Base-by-base conservation (phyloP, 2,888 invertebrate species). In the Dione vanillae region DNA sequence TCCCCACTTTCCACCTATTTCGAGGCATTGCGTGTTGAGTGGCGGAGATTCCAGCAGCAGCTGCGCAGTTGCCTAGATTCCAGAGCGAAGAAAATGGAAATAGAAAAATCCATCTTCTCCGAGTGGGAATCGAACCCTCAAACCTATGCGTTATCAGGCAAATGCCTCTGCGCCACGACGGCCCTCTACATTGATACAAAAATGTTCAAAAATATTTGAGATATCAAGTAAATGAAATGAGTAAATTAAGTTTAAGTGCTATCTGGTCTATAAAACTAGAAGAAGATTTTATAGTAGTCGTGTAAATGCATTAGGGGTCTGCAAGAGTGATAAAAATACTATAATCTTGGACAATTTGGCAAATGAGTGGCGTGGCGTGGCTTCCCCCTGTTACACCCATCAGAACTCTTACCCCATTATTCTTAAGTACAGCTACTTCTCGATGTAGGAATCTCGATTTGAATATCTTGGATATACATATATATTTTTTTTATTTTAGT, bases 351-450 rank as follows among this genome's bases (percentile, higher is more conserved):
- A 83, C 83, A 83, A 87, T 89, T 89, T 88, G 85, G 83, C 84
- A 85, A 87, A 86, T 84, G 85, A 85, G 82, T 82, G 81, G 49
- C 49, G 27, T 27, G 2, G 78, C 75, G 65, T 74, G 70, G 70
- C 62, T 66, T 71, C 43, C 74, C 19, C 49, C 19, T 49, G 72
- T 78, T 77, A 78, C 77, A 69, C 78, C 80, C 80, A 82, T 85
- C 85, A 86, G 80, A 80, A 78, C 82, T 83, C 83, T 86, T 87
- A 87, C 86, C 83, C 81, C 84, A 86, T 89, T 85, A 86, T 82
- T 77, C 79, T 70, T 27, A 58, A 54, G n/a, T 51, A 20, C 40
- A 3, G 5, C 37, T 12, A 16, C 11, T 56, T 6, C 20, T 56
- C 16, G 83, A 84, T 78, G 76, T 79, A 45, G 20, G 81, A 83